Conservation (phyloP, 2,113 vertebrate genomes). For the Corythoichthys haematopterus region DNA sequence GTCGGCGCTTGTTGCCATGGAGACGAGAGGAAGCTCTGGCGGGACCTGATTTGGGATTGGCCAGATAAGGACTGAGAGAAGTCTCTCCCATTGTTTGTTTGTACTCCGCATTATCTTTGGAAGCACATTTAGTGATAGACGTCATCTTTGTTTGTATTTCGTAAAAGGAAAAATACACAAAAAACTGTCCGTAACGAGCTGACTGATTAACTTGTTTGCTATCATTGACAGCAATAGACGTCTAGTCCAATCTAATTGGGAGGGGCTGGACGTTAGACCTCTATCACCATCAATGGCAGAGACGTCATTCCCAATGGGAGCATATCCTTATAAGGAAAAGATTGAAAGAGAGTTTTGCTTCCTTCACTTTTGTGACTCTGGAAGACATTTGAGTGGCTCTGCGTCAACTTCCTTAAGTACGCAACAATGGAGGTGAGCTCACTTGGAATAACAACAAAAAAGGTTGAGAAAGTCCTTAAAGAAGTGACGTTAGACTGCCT, state of each 20-base stretch:
- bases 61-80: slow-evolving; percentile 43
- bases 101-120: background rate
- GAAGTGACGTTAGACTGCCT: background rate
- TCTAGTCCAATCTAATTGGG: too few relatives aligned
- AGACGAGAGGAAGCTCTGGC: slow-evolving; percentile 51
- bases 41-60: slow-evolving; percentile 53
- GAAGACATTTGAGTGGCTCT: background rate
- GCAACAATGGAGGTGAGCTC: slow-evolving; percentile 30
- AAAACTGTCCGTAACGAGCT: background rate
- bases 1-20: slow-evolving; percentile 38
- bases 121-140: background rate
- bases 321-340: slow-evolving; percentile 39
- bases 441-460: background rate
- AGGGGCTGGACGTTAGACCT: too few relatives aligned
- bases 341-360: slow-evolving; percentile 3
- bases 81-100: slow-evolving; percentile 14
- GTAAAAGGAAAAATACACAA: background rate
- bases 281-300: too few relatives aligned
- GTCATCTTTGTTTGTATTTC: background rate
- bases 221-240: too few relatives aligned
- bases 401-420: slow-evolving; percentile 27
- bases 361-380: slow-evolving; percentile 10
- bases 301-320: background rate
- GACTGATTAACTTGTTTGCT: too few relatives aligned
- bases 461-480: background rate